phyloP scores from a whole-genome alignment of 2,797 vertebrate species.

The Poliocrania exsul region DNA sequence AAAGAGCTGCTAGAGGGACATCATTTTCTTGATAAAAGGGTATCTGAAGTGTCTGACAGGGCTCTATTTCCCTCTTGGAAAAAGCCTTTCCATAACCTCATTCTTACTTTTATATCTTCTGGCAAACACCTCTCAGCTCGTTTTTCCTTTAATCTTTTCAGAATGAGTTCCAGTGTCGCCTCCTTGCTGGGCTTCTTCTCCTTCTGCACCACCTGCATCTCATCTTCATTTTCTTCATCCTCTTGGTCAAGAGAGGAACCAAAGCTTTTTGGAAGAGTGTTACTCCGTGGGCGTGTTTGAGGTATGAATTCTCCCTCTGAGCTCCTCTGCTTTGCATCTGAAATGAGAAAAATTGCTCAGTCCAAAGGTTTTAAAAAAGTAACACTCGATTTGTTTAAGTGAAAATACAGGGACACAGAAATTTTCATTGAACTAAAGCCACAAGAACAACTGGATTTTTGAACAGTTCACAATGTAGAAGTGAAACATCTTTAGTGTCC shows the following conservation, averaged over 20 bases:
- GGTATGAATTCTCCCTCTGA: slow-evolving; percentile 90
- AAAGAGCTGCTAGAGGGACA: not conserved
- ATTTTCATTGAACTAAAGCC: not conserved
- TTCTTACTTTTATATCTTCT: slow-evolving; percentile 90
- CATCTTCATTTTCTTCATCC: slow-evolving; percentile 74
- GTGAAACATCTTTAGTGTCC: not conserved
- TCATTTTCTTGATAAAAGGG: not conserved
- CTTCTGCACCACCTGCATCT: slow-evolving; percentile 75
- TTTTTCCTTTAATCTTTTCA: slow-evolving; percentile 88
- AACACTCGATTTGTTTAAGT: not conserved
- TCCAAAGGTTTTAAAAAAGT: not conserved
- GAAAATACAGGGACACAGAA: not conserved
- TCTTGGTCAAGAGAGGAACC: slow-evolving; percentile 93
- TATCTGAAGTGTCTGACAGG: not conserved
- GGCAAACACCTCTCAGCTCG: slow-evolving; percentile 91
- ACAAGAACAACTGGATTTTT: not conserved
- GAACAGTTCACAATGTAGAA: not conserved
- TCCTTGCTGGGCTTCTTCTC: slow-evolving; percentile 85
- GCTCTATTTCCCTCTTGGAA: not conserved
- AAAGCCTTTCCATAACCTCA: not conserved
- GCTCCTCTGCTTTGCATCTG: slow-evolving; percentile 92
- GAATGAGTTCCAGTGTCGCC: slow-evolving; percentile 91
- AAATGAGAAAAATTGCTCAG: slow-evolving; percentile 16
- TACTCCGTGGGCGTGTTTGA: slow-evolving; percentile 91
- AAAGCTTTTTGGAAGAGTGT: slow-evolving; percentile 98